Conservation (phyloP, 2,888 invertebrate genomes). For the Diarsia mendica region DNA sequence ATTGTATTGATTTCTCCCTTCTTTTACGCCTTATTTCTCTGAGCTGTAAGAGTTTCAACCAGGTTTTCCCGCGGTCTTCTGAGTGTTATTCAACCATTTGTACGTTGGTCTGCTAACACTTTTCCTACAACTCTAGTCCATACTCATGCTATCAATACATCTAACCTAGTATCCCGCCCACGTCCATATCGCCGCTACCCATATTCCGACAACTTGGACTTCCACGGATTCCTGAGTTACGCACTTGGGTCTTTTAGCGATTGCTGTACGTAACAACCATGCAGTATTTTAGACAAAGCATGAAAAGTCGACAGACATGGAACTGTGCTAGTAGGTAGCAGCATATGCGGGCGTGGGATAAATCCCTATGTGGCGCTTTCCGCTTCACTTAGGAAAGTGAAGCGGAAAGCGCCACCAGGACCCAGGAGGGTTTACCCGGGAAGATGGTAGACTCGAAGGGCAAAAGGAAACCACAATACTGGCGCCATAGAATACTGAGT, state of each 20-base stretch:
- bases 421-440: background rate
- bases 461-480: background rate
- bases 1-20: background rate
- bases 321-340: background rate
- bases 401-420: no score
- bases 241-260: no score
- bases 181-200: no score
- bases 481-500: background rate
- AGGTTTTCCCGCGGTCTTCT: no score
- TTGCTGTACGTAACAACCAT: no score
- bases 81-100: no score
- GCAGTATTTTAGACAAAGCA: no score
- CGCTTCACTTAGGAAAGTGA: background rate
- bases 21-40: background rate
- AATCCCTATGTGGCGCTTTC: background rate
- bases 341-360: background rate
- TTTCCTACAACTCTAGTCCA: no score
- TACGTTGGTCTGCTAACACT: background rate
- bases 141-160: no score
- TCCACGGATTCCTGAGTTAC: no score
- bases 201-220: no score
- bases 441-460: background rate
- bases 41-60: background rate
- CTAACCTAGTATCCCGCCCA: no score
- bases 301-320: background rate